Evolutionary conservation across 2,797 vertebrate species (phyloP).

Genomic region (Loriculus beryllinus): DNA sequence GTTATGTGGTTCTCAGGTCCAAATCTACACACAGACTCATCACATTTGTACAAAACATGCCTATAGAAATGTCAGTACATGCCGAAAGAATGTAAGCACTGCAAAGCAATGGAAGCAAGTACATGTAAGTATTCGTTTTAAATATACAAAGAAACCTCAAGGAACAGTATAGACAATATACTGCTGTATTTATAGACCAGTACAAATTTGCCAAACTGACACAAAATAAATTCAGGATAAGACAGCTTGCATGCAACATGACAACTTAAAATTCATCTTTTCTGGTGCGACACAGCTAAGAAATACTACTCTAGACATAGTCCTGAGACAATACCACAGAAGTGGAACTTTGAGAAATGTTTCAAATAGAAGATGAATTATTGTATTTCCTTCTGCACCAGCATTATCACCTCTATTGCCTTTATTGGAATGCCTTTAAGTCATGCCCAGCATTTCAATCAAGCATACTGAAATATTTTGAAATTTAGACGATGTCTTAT

Average conservation of each 20-base stretch:
- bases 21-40: background rate
- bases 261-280: background rate
- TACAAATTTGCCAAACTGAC: background rate
- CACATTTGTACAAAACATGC: background rate
- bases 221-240: background rate
- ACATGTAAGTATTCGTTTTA: background rate
- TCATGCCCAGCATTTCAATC: background rate
- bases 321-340: background rate
- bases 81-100: background rate
- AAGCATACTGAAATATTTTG: background rate
- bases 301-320: background rate
- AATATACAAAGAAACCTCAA: background rate
- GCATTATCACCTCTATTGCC: background rate
- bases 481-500: background rate
- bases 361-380: background rate
- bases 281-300: background rate
- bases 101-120: background rate
- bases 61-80: background rate
- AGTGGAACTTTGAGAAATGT: background rate
- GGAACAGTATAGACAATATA: background rate
- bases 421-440: background rate
- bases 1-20: background rate
- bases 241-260: background rate
- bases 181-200: background rate
- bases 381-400: background rate